Conservation (phyloP, 2,113 vertebrate genomes). For the Bambusicola thoracicus region DNA sequence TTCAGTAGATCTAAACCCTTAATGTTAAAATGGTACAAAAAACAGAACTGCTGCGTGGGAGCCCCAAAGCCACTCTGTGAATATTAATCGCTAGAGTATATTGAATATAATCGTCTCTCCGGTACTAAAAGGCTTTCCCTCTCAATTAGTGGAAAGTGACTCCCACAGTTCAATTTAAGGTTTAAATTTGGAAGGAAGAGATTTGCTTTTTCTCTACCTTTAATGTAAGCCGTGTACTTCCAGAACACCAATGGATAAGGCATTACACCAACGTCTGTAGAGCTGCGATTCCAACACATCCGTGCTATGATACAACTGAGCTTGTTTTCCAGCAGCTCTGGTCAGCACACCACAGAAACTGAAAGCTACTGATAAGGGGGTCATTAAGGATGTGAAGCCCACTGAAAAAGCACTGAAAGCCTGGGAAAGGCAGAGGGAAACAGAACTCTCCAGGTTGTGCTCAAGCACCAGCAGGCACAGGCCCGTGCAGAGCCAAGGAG, state of each 20-base stretch:
- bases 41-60: conserved; percentile 53
- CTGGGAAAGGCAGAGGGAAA: background rate
- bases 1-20: conserved; percentile 2
- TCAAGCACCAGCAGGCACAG: background rate
- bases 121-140: conserved; percentile 24
- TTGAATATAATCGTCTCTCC: background rate
- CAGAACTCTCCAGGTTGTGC: background rate
- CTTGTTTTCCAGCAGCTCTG: background rate
- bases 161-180: conserved; percentile 27
- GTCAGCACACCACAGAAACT: background rate
- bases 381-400: background rate
- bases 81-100: background rate
- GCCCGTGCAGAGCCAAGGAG: background rate
- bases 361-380: background rate
- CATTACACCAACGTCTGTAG: background rate
- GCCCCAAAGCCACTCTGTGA: conserved; percentile 40
- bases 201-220: background rate
- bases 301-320: background rate
- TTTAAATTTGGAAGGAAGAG: conserved; percentile 28
- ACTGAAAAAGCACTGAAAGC: background rate
- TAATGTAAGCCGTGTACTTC: background rate
- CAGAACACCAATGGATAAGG: background rate
- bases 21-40: background rate
- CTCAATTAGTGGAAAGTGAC: conserved; percentile 16
- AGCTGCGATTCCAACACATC: background rate